A percentile compares a stretch with the other conserved stretches of the same genome.
Conservation (phyloP, 2,888 invertebrate species). For the Temnothorax unifasciatus region DNA sequence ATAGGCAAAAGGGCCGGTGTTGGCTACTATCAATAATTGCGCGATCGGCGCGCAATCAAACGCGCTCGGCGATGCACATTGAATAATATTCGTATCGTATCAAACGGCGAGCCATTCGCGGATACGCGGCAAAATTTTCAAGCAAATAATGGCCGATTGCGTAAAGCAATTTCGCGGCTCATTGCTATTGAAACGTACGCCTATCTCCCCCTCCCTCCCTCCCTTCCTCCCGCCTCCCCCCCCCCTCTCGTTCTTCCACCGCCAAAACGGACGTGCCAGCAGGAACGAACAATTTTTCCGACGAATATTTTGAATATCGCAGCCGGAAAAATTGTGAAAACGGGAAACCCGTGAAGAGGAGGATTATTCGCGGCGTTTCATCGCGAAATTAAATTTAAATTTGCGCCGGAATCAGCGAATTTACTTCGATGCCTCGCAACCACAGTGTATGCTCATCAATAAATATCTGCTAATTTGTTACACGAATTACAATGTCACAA, state of each 20-base stretch:
- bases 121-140: constrained; percentile 75
- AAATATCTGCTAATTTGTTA: constrained; percentile 30
- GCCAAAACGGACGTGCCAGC: constrained; percentile 60
- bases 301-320: constrained; percentile 58
- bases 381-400: constrained; percentile 47
- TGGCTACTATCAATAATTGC: constrained; percentile 73
- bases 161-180: constrained; percentile 82
- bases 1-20: constrained; percentile 39
- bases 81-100: constrained; percentile 81
- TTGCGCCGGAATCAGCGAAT: constrained; percentile 21
- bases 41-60: constrained; percentile 76
- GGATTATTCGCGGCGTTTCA: constrained; percentile 31
- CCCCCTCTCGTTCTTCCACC: constrained; percentile 14
- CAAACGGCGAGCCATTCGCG: constrained; percentile 70
- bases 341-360: constrained; percentile 8
- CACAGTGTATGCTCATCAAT: neutral
- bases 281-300: constrained; percentile 68
- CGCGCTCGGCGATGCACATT: constrained; percentile 77
- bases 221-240: neutral
- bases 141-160: constrained; percentile 80
- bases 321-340: constrained; percentile 33
- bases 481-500: constrained; percentile 1
- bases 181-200: constrained; percentile 78
- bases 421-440: constrained; percentile 32
- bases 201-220: constrained; percentile 3